Percentiles rank a stretch among this genome's conserved stretches.
Conservation (phyloP, 1,140 invertebrate species). For the Macrobrachium nipponense region DNA sequence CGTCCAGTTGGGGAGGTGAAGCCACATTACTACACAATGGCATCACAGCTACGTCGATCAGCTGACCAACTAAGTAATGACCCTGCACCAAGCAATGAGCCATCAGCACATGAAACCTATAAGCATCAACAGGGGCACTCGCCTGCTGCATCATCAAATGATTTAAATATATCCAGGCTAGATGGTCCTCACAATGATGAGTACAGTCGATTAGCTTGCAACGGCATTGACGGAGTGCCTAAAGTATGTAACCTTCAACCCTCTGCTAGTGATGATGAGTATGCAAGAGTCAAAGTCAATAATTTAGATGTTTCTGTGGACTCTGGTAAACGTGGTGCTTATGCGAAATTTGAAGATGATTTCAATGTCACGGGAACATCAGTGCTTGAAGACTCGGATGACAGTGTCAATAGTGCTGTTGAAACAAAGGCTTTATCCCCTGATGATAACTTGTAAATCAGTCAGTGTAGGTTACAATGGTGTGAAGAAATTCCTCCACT, state of each 20-base stretch:
- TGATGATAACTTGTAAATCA: constrained; percentile 19
- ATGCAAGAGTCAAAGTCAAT: constrained; percentile 45
- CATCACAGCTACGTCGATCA: constrained; percentile 60
- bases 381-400: constrained; percentile 33
- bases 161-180: constrained; percentile 47
- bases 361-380: constrained; percentile 39
- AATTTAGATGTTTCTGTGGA: constrained; percentile 43
- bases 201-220: constrained; percentile 16
- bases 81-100: constrained; percentile 12
- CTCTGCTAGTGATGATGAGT: constrained; percentile 49
- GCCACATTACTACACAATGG: constrained; percentile 86
- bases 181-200: constrained; percentile 24
- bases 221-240: constrained; percentile 24
- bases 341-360: constrained; percentile 54
- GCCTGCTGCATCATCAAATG: constrained; percentile 48
- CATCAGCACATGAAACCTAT: constrained; percentile 12
- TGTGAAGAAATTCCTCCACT: not conserved
- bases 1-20: constrained; percentile 79
- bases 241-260: constrained; percentile 39
- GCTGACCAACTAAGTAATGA: constrained; percentile 31
- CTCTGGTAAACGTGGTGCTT: constrained; percentile 49
- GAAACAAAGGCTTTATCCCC: constrained; percentile 32
- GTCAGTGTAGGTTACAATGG: no score
- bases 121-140: constrained; percentile 31
- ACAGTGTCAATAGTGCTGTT: constrained; percentile 25